Evolutionary conservation across 2,113 vertebrate genomes (phyloP), one percentile per base, ranked within the genome.

Genomic region (Amphiprion percula): DNA sequence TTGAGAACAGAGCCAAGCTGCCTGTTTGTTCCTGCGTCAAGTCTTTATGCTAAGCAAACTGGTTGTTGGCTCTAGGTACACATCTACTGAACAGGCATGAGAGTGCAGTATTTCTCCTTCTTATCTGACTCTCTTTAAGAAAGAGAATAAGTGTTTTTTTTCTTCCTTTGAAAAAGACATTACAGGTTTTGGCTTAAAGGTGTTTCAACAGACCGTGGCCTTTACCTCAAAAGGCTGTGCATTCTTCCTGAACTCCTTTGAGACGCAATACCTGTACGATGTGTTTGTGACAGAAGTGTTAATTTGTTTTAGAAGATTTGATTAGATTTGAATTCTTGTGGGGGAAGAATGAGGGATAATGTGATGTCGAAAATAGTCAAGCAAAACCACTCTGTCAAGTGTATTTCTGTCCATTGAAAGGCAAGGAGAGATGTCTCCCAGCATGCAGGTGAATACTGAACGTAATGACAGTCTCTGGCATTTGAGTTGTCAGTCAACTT

Each of bases 401-500:
- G 37, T 61, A 37, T 71, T 77, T 86, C 39, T 67, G 79, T 72
- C 61, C 50, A 3, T 15, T 10, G 67, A 52, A 63, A 49, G 37
- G 21, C 30, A 5, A 3, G 53, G 54, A 54, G 69, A 62, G 52
- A 81, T 53, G 64, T 67, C 61, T 78, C 44, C 46, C 28, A 55
- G 77, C 78, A 68, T 71, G 67, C 52, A 81, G 83, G 54, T 76
- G 77, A 79, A 72, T 61, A 8, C 74, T 49, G 26, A 74, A 72
- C 53, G 37, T 58, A 67, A 78, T 65, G 87, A 83, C 74, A 62
- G 55, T 76, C 54, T 37, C 59, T 64, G 61, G 44, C 47, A 50
- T 86, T 85, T 85, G 67, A 90, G 61, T 76, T 87, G 84, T 82
- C 85, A 89, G 23, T 88, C 83, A 83, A 50, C 77, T 60, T 89